Evolutionary conservation across 2,797 vertebrate genomes (phyloP).

Genomic region (Neostethus bicornis): DNA sequence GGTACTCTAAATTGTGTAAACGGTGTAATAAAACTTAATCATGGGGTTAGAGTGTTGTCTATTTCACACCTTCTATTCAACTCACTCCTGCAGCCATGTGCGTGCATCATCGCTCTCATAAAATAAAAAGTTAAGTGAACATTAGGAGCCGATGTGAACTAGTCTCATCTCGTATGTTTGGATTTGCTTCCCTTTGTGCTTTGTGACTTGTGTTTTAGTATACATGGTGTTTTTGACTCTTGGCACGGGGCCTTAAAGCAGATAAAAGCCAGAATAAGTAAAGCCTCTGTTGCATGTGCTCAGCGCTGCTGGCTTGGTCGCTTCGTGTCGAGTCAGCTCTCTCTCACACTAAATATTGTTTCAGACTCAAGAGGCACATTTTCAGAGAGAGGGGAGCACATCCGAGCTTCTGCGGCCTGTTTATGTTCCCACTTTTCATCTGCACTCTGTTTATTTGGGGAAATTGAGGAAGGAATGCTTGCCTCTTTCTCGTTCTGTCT

Average conservation of each 20-base stretch:
- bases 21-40: neutral
- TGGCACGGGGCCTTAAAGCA: conserved; percentile 17
- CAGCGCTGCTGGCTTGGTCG: conserved; percentile 51
- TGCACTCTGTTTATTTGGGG: conserved; percentile 77
- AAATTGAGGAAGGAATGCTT: conserved; percentile 73
- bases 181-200: conserved; percentile 9
- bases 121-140: neutral
- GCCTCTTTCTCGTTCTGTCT: conserved; percentile 55
- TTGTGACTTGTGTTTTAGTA: conserved; percentile 8
- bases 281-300: conserved; percentile 33
- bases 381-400: conserved; percentile 69
- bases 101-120: neutral
- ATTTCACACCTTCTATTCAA: neutral
- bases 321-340: conserved; percentile 69
- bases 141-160: neutral
- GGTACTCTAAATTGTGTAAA: neutral
- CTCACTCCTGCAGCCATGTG: neutral
- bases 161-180: neutral
- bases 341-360: conserved; percentile 75
- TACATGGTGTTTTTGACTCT: conserved; percentile 13
- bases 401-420: conserved; percentile 70
- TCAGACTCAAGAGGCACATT: conserved; percentile 72
- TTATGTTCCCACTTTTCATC: conserved; percentile 80
- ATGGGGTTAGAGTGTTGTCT: neutral
- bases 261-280: conserved; percentile 50